Evolutionary conservation across 2,797 vertebrate species (phyloP).

Genomic region (Galaxias olidus): DNA sequence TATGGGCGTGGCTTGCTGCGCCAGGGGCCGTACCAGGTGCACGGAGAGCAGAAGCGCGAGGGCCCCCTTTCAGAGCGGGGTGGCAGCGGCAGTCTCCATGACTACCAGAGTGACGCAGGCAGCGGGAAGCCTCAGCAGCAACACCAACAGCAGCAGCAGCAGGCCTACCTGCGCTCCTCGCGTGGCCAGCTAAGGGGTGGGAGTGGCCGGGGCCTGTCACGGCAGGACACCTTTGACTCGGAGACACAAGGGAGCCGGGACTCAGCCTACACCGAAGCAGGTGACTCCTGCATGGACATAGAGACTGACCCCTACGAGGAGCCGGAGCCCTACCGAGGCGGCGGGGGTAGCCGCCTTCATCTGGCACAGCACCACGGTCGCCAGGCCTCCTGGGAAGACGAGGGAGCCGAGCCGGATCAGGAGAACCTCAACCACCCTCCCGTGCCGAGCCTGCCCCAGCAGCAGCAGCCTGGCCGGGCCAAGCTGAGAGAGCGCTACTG

Average conservation of each 20-base stretch:
- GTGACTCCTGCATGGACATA: constrained; percentile 92
- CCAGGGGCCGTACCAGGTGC: constrained; percentile 89
- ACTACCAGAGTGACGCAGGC: constrained; percentile 78
- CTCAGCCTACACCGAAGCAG: constrained; percentile 91
- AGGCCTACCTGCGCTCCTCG: constrained; percentile 73
- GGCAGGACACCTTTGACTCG: constrained; percentile 93
- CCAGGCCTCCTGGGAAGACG: constrained; percentile 85
- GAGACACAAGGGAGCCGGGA: constrained; percentile 91
- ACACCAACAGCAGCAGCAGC: constrained; percentile 72
- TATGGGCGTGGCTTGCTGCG: constrained; percentile 59
- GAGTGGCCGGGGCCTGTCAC: constrained; percentile 79
- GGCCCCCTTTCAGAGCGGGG: constrained; percentile 77
- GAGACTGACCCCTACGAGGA: constrained; percentile 94
- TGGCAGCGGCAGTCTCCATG: constrained; percentile 74
- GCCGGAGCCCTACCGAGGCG: constrained; percentile 80
- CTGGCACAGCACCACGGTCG: constrained; percentile 73
- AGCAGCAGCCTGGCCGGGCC: constrained; percentile 75
- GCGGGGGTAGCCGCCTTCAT: constrained; percentile 69
- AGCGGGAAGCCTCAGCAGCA: constrained; percentile 64
- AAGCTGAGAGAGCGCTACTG: constrained; percentile 86
- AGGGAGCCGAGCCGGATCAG: constrained; percentile 82
- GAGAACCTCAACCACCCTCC: constrained; percentile 84
- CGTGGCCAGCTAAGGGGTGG: constrained; percentile 72
- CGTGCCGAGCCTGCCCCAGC: constrained; percentile 63
- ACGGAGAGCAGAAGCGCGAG: constrained; percentile 85